A percentile compares a stretch with the other conserved stretches of the same genome.
Conservation (phyloP, 2,797 vertebrate species). For the Columba guinea region DNA sequence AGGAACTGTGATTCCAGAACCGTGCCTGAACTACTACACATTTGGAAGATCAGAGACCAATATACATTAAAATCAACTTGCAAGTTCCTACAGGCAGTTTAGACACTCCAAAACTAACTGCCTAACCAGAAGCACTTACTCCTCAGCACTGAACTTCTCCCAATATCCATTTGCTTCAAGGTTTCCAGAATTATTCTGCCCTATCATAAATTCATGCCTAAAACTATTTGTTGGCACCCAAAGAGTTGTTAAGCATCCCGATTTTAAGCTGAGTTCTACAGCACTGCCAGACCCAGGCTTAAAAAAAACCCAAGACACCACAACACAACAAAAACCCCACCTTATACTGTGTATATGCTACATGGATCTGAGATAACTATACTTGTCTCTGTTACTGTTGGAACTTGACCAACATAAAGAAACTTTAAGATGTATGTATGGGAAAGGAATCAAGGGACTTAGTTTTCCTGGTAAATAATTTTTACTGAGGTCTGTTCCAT, state of each 20-base stretch:
- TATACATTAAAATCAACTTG: constrained; percentile 35
- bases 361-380: background rate
- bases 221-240: background rate
- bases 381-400: background rate
- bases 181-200: constrained; percentile 16
- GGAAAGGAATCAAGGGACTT: background rate
- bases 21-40: background rate
- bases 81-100: constrained; percentile 45
- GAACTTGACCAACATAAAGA: background rate
- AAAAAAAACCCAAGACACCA: background rate
- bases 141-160: background rate
- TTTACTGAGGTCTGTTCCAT: background rate
- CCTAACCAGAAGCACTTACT: constrained; percentile 13
- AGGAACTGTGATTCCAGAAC: background rate
- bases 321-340: background rate
- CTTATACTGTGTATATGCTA: background rate
- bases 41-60: constrained; percentile 23
- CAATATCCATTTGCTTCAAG: constrained; percentile 1
- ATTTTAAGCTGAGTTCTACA: background rate
- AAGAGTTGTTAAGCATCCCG: background rate
- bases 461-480: background rate
- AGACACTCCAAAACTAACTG: constrained; percentile 38
- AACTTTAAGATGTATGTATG: background rate
- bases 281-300: background rate
- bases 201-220: constrained; percentile 4